These are phyloP conservation scores for Spodoptera littoralis DNA, from an alignment of 2,888 invertebrate species.

Conservation along the genomic window DNA sequence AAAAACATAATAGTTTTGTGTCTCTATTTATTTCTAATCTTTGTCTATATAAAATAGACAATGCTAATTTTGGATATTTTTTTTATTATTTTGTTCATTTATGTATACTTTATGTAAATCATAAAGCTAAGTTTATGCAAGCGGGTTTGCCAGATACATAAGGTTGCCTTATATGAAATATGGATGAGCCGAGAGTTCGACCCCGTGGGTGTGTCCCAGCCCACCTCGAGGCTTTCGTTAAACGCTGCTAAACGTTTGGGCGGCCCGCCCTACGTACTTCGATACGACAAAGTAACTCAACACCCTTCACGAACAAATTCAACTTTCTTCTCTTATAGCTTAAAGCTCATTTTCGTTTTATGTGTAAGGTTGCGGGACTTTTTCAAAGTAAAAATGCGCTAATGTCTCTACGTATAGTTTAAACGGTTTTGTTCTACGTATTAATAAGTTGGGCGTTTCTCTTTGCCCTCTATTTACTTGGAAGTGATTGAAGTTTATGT, in stretches of 20 bases:
- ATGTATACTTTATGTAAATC: neutral
- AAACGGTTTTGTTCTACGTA: conserved; percentile 77
- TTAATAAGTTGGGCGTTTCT: conserved; percentile 76
- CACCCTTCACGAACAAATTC: conserved; percentile 50
- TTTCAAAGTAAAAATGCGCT: conserved; percentile 67
- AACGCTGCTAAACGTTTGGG: conserved; percentile 89
- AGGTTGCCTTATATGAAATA: conserved; percentile 53
- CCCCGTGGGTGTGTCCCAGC: conserved; percentile 83
- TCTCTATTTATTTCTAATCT: no score
- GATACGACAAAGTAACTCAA: conserved; percentile 66
- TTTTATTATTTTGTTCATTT: no score
- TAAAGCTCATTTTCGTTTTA: conserved; percentile 55
- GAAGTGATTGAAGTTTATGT: conserved; percentile 23
- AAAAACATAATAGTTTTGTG: no score
- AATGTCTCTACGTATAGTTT: conserved; percentile 80
- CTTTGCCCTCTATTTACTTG: conserved; percentile 59
- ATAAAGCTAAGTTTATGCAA: conserved; percentile 8
- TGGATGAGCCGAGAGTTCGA: conserved; percentile 46
- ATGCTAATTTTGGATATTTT: no score
- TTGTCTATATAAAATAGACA: no score
- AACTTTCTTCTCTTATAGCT: conserved; percentile 56
- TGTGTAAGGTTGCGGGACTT: conserved; percentile 64
- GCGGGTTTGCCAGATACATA: conserved; percentile 24
- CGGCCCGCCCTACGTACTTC: conserved; percentile 86
- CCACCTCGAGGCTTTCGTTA: conserved; percentile 80